Percentiles rank a stretch among this genome's conserved stretches.
These are phyloP conservation scores for Hippocampus comes DNA, from an alignment of 2,113 vertebrate species.

Conservation along the genomic window DNA sequence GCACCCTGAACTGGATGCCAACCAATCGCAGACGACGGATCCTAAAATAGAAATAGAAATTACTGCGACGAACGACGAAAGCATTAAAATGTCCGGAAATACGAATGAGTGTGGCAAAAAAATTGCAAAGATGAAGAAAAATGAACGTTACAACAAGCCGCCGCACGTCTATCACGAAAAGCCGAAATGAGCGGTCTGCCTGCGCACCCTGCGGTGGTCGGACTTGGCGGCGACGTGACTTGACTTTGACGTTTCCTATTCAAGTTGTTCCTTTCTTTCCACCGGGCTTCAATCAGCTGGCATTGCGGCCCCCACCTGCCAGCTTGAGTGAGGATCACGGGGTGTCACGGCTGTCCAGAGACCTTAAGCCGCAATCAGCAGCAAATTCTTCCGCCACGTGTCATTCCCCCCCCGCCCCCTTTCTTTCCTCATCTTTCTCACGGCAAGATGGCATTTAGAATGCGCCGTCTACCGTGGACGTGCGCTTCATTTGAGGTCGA, in stretches of 20 bases:
- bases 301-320: slow-evolving; percentile 60
- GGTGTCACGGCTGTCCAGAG: slow-evolving; percentile 55
- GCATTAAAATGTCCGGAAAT: no score
- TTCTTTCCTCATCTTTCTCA: slow-evolving; percentile 45
- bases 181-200: not conserved
- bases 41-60: no score
- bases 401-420: slow-evolving; percentile 36
- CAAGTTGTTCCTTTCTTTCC: slow-evolving; percentile 16
- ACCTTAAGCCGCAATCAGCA: slow-evolving; percentile 49
- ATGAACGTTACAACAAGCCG: no score
- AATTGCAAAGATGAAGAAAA: no score
- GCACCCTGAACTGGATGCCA: no score
- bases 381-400: slow-evolving; percentile 63
- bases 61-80: no score
- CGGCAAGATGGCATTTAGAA: slow-evolving; percentile 47
- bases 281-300: slow-evolving; percentile 52
- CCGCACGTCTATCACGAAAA: not conserved
- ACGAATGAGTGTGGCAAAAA: no score
- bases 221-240: not conserved
- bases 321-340: slow-evolving; percentile 65
- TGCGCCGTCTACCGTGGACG: slow-evolving; percentile 37
- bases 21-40: no score
- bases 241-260: slow-evolving; percentile 11
- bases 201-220: not conserved
- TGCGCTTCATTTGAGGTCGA: slow-evolving; percentile 64